Conservation (phyloP, 2,888 invertebrate genomes). For the Nycteola revayana region DNA sequence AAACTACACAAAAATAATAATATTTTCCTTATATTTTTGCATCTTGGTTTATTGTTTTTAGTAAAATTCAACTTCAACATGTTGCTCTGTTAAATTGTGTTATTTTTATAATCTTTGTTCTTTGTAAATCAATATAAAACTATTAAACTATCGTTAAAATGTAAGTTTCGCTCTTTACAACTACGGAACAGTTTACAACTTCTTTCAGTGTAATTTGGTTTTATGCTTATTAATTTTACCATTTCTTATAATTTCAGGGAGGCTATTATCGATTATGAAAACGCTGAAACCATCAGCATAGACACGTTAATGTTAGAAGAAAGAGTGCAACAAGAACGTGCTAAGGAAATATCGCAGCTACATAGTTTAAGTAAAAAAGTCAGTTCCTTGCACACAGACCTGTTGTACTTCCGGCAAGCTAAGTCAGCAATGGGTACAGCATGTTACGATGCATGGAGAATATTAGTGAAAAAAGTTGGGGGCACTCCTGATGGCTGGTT, state of each 20-base stretch:
- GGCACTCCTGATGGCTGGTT: conserved; percentile 67
- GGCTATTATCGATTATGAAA: conserved; percentile 44
- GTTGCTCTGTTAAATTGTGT: too few relatives aligned
- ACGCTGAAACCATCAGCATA: conserved; percentile 63
- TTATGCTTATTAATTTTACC: too few relatives aligned
- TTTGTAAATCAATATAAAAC: too few relatives aligned
- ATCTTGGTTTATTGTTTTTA: too few relatives aligned
- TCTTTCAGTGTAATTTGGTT: too few relatives aligned
- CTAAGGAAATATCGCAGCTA: conserved; percentile 57
- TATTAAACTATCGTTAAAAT: too few relatives aligned
- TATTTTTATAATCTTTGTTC: too few relatives aligned
- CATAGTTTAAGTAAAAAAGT: conserved; percentile 64
- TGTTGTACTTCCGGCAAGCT: conserved; percentile 65
- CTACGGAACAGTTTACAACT: too few relatives aligned
- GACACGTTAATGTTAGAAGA: conserved; percentile 65
- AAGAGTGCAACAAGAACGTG: conserved; percentile 55
- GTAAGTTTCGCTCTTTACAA: too few relatives aligned
- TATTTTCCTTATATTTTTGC: too few relatives aligned
- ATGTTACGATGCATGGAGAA: conserved; percentile 68
- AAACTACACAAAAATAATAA: too few relatives aligned
- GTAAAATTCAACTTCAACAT: too few relatives aligned
- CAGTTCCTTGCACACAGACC: conserved; percentile 59
- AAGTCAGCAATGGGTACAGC: conserved; percentile 59
- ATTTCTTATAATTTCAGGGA: conserved; percentile 48
- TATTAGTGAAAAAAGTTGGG: conserved; percentile 61